phyloP scores from a whole-genome alignment of 2,113 vertebrate species.

The Coryphaenoides rupestris region DNA sequence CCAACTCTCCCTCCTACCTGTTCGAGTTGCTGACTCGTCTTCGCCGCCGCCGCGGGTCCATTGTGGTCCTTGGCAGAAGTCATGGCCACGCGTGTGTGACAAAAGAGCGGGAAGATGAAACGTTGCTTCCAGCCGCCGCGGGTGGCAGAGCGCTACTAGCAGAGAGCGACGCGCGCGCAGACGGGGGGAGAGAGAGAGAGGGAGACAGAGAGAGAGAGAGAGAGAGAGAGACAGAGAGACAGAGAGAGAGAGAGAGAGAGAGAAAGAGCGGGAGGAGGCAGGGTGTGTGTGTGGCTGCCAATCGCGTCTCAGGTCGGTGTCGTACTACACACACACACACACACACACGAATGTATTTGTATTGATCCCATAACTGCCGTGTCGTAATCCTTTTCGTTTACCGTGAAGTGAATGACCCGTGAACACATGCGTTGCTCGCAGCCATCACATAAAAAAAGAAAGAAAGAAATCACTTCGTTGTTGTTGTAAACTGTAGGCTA shows the following conservation, averaged over 20 bases:
- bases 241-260: not conserved
- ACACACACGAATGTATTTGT: too few species aligned
- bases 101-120: conserved; percentile 18
- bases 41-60: conserved; percentile 78
- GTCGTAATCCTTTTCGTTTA: too few species aligned
- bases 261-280: conserved; percentile 1
- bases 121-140: conserved; percentile 39
- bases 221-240: conserved; percentile 4
- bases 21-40: conserved; percentile 83
- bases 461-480: too few species aligned
- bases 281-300: not conserved
- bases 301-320: too few species aligned
- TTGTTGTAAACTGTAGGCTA: too few species aligned
- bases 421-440: too few species aligned
- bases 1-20: conserved; percentile 82
- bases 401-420: too few species aligned
- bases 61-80: conserved; percentile 87
- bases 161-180: conserved; percentile 1
- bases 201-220: too few species aligned
- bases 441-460: too few species aligned
- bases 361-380: not conserved
- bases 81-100: conserved; percentile 77
- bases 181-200: too few species aligned
- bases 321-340: too few species aligned
- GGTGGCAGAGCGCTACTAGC: conserved; percentile 5